A percentile compares a stretch with the other conserved stretches of the same genome.
phyloP scores from a whole-genome alignment of 2,888 invertebrate species.

The Panzeria rudis region DNA sequence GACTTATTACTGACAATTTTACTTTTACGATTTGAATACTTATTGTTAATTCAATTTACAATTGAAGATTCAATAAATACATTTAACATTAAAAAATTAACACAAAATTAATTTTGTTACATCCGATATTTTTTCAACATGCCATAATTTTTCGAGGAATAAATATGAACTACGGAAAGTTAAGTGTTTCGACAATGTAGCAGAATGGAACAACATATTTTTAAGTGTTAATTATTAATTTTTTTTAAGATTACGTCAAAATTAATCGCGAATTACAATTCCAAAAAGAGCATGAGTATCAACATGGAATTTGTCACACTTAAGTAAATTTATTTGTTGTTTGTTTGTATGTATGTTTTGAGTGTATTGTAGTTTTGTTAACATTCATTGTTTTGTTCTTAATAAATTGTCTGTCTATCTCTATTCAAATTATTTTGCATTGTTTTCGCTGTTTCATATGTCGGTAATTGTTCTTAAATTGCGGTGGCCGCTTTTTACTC shows the following conservation, averaged over 20 bases:
- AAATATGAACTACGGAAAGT: too few relatives aligned
- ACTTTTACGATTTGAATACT: too few relatives aligned
- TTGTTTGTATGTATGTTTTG: not conserved
- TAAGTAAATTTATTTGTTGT: not conserved
- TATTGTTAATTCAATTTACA: too few relatives aligned
- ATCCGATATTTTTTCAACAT: too few relatives aligned
- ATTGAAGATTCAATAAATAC: too few relatives aligned
- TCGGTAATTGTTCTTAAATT: constrained; percentile 15
- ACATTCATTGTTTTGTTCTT: constrained; percentile 33
- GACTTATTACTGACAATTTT: too few relatives aligned
- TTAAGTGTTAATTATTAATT: not conserved
- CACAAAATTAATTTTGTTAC: too few relatives aligned
- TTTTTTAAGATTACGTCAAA: not conserved
- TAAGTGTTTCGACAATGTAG: too few relatives aligned
- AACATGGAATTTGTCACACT: not conserved
- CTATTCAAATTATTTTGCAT: constrained; percentile 20
- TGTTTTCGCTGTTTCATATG: constrained; percentile 26
- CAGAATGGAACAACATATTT: too few relatives aligned
- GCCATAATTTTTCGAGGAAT: too few relatives aligned
- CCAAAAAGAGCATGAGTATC: not conserved
- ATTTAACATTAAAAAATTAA: too few relatives aligned
- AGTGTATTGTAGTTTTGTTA: constrained; percentile 20
- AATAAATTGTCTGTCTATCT: constrained; percentile 14
- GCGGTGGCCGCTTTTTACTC: constrained; percentile 7
- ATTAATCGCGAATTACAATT: not conserved